Base-by-base conservation (phyloP, 2,888 invertebrate genomes). In the Anthophora plumipes region DNA sequence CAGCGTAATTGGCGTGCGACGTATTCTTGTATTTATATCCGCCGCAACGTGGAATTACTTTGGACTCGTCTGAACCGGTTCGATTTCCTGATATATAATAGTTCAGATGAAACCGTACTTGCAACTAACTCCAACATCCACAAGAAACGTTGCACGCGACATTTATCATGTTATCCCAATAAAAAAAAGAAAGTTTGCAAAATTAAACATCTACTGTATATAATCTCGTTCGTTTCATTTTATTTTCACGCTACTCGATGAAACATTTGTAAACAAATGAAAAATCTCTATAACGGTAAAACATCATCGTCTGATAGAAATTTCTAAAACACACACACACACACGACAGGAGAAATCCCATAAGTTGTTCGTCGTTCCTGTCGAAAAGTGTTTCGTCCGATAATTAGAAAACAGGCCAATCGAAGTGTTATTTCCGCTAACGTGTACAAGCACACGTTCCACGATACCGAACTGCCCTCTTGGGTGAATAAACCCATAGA, bases 31-130 rank as follows among this genome's bases (percentile, higher is more conserved):
- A 55, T 73, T 80, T 69, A 57, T 66, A 55, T 43, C 25, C 50
- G 25, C 12, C 12, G 14, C 48, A 17, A 31, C 61, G 55, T 25
- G 37, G 39, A 14, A 67, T 72, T 46, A 68, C 50, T 60, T 52
- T 52, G 12, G 43, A 46, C 64, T 46, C 41, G 52, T 20, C 39
- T 12, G 55, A 82, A 82, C 82, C 73, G 82, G 82, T 80, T 77
- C 82, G 69, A 80, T 82, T 77, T 82, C 82, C 82, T 82, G 82
- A 66, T 41, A 66, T 55, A 76, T 72, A 72, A 67, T 74, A 61
- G 60, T 22, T 31, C 25, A 25, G 55, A 81, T 64, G 66, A 64
- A 64, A 69, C 68, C 48, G 14, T 63, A 39, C 63, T 59, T 4
- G 39, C 80, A 46, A 71, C 72, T 80, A 80, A 80, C 80, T 82